Evolutionary conservation across 2,113 vertebrate genomes (phyloP).

Genomic region (Alethe castanea): DNA sequence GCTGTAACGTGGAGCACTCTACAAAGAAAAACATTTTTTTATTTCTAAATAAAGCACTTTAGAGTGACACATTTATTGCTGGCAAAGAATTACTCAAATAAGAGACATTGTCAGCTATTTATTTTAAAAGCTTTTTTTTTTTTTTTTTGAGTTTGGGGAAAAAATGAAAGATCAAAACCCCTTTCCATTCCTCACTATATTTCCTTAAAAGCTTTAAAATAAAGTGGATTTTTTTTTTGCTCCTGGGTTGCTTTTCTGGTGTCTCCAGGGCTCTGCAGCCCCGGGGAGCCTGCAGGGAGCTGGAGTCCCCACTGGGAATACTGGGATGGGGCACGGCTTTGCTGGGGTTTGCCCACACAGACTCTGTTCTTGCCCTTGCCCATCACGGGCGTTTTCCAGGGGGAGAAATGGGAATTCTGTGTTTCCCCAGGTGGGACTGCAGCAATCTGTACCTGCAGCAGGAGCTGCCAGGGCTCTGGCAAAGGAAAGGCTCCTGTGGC

Average conservation of each 20-base stretch:
- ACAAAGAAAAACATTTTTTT: conserved; percentile 44
- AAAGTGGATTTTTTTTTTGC: neutral
- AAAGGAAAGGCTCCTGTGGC: fast-evolving
- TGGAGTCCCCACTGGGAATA: neutral
- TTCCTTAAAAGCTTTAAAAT: conserved; percentile 34
- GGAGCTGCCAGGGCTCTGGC: neutral
- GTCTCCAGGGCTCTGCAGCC: neutral
- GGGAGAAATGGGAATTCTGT: neutral
- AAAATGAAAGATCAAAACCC: neutral
- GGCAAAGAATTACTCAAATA: conserved; percentile 74
- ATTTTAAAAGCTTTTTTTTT: conserved; percentile 67
- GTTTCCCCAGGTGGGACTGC: neutral
- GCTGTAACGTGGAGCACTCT: neutral
- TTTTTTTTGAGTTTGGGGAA: neutral
- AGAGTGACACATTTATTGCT: conserved; percentile 73
- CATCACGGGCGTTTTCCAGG: neutral
- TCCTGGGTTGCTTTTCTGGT: neutral
- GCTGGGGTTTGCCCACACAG: fast-evolving
- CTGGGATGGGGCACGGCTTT: fast-evolving
- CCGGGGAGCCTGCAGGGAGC: fast-evolving
- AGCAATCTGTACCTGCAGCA: neutral
- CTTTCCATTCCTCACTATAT: neutral
- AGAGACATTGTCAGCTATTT: conserved; percentile 74
- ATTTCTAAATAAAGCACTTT: conserved; percentile 72
- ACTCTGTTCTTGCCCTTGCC: neutral